Conservation (phyloP, 2,113 vertebrate species). For the Chloroceryle aenea region DNA sequence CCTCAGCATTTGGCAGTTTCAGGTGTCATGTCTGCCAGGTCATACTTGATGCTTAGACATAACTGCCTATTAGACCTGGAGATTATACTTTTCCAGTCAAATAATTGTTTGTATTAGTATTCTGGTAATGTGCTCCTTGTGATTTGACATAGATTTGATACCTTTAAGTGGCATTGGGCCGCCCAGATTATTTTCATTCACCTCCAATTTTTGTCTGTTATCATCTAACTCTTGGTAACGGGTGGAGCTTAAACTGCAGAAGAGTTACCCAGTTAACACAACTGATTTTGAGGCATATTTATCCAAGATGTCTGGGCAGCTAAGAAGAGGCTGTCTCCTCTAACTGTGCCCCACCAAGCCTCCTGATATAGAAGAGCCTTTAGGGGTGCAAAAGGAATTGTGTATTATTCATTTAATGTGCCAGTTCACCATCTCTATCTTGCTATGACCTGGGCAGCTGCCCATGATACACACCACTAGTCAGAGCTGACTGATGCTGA, state of each 20-base stretch:
- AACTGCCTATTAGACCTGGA: background rate
- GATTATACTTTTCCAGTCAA: background rate
- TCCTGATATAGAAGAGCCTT: background rate
- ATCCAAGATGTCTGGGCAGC: background rate
- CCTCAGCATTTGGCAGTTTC: background rate
- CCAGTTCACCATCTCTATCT: background rate
- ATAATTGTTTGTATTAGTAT: background rate
- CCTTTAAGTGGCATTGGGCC: background rate
- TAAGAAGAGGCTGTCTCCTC: background rate
- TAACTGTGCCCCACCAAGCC: background rate
- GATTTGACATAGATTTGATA: background rate
- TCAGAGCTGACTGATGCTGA: background rate
- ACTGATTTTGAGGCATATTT: background rate
- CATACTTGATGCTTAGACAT: background rate
- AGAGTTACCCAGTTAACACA: background rate
- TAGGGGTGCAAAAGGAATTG: background rate
- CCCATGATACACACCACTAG: too few species aligned
- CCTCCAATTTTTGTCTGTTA: background rate
- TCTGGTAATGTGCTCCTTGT: background rate
- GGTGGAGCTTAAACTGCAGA: background rate
- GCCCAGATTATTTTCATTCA: background rate
- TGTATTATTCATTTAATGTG: background rate
- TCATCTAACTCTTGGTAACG: background rate
- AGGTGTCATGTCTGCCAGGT: background rate
- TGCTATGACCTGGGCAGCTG: background rate